These are phyloP conservation scores for Eupithecia tripunctaria DNA, from an alignment of 2,888 invertebrate genomes.

Conservation along the genomic window DNA sequence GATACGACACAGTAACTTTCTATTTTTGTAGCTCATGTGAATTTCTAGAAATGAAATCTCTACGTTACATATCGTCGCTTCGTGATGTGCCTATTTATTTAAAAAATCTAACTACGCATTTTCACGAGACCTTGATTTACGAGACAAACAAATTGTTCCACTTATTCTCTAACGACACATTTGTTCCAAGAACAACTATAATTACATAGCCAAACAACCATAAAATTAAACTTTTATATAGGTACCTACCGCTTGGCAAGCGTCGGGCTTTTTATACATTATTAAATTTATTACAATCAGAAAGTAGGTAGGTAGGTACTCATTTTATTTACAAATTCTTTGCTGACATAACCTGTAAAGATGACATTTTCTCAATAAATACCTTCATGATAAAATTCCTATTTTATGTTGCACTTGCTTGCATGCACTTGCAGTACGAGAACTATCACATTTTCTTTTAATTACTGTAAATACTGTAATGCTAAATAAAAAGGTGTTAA, in stretches of 20 bases:
- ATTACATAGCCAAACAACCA: slow-evolving; percentile 52
- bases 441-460: not conserved
- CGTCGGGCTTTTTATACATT: slow-evolving; percentile 40
- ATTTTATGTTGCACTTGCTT: not conserved
- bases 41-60: not conserved
- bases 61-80: not conserved
- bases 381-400: not conserved
- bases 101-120: not conserved
- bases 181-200: slow-evolving; percentile 48
- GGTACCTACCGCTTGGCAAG: slow-evolving; percentile 43
- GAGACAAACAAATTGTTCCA: slow-evolving; percentile 28
- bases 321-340: not conserved
- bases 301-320: too few species aligned
- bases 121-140: not conserved
- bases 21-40: not conserved
- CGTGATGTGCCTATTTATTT: too few species aligned
- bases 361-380: too few species aligned
- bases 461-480: not conserved
- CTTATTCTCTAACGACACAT: slow-evolving; percentile 24
- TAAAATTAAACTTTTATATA: slow-evolving; percentile 46
- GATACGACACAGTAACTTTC: not conserved
- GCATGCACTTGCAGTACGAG: too few species aligned
- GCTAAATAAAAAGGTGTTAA: not conserved
- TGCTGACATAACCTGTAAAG: not conserved
- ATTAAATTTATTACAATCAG: too few species aligned